Conservation (phyloP, 2,797 vertebrate genomes). For the Chanos chanos region DNA sequence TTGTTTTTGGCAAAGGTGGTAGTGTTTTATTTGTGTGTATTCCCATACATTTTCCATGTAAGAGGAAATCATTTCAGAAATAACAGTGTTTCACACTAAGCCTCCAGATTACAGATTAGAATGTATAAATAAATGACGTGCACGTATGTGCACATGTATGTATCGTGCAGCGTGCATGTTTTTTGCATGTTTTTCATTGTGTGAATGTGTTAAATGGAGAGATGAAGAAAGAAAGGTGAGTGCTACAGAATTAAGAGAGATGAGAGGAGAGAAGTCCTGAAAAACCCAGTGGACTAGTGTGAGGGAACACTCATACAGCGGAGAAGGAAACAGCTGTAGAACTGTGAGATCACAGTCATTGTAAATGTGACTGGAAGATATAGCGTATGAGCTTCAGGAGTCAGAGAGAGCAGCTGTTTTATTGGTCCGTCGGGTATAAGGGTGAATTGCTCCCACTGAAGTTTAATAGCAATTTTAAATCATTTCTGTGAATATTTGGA, state of each 20-base stretch:
- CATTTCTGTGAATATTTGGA: constrained; percentile 4
- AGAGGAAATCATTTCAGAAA: too few species aligned
- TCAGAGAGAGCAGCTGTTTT: constrained; percentile 13
- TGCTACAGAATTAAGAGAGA: neutral
- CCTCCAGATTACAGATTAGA: too few species aligned
- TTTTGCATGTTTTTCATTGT: neutral
- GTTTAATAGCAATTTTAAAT: constrained; percentile 17
- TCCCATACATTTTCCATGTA: too few species aligned
- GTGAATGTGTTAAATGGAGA: too few species aligned
- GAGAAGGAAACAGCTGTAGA: constrained; percentile 22
- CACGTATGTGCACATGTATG: neutral
- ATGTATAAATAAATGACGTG: too few species aligned
- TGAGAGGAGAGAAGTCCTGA: neutral
- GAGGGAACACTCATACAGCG: neutral
- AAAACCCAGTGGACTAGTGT: neutral
- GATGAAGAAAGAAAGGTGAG: neutral
- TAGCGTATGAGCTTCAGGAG: constrained; percentile 14
- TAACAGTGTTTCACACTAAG: too few species aligned
- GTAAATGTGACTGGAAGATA: constrained; percentile 35
- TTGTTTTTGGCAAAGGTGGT: too few species aligned
- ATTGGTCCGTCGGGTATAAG: neutral
- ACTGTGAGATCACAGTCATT: constrained; percentile 13
- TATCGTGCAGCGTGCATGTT: neutral
- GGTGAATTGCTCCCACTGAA: constrained; percentile 13
- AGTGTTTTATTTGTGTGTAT: too few species aligned